Conservation (phyloP, 2,797 vertebrate species). For the Syngnathus rostellatus region DNA sequence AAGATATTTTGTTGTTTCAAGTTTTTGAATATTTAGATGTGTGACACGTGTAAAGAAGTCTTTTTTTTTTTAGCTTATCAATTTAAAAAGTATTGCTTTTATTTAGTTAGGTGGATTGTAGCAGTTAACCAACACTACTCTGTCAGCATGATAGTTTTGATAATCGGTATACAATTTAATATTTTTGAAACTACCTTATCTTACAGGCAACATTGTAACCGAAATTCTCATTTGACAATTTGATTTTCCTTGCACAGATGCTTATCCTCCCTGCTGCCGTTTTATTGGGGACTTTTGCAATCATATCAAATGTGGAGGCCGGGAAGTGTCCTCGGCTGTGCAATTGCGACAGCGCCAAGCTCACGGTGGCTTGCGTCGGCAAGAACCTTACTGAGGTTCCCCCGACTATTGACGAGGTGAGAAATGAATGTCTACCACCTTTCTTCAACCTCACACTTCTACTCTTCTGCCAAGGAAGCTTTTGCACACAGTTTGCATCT, state of each 20-base stretch:
- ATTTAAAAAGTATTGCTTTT: neutral
- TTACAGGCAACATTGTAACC: neutral
- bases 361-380: slow-evolving; percentile 65
- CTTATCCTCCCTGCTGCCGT: slow-evolving; percentile 7
- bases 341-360: slow-evolving; percentile 69
- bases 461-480: neutral
- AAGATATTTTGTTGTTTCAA: neutral
- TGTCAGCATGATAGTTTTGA: neutral
- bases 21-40: neutral
- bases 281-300: slow-evolving; percentile 36
- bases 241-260: slow-evolving; percentile 38
- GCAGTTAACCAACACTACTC: neutral
- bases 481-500: neutral
- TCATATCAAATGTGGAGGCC: fast-evolving
- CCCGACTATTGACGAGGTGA: slow-evolving; percentile 72
- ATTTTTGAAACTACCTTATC: no score
- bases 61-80: neutral
- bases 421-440: slow-evolving; percentile 12
- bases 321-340: slow-evolving; percentile 73
- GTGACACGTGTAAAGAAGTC: no score
- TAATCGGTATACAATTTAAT: no score
- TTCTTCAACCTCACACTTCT: neutral
- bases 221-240: neutral
- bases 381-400: slow-evolving; percentile 77
- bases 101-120: neutral